Conservation (phyloP, 2,888 invertebrate species). For the Dioctria rufipes region DNA sequence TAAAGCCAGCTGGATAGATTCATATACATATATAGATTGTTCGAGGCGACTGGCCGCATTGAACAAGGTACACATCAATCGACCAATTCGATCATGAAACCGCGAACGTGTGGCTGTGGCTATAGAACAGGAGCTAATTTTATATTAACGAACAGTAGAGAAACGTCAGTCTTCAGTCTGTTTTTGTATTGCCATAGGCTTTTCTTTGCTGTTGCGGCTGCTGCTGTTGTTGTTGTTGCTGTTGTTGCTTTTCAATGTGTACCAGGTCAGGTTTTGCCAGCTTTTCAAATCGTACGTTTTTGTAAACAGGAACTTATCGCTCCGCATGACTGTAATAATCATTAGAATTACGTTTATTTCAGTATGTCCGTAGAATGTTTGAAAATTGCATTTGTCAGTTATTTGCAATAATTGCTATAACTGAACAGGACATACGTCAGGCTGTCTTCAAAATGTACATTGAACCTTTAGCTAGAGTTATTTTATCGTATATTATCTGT, state of each 20-base stretch:
- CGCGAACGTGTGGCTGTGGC: background rate
- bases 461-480: too few species aligned
- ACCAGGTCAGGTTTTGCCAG: slow-evolving; percentile 19
- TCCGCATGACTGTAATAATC: slow-evolving; percentile 14
- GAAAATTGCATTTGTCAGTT: slow-evolving; percentile 48
- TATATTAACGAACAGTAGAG: slow-evolving; percentile 8
- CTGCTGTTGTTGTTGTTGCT: background rate
- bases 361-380: slow-evolving; percentile 10
- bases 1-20: background rate
- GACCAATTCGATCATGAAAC: background rate
- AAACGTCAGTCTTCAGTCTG: background rate
- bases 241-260: background rate
- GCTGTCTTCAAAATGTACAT: background rate
- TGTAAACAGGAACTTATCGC: slow-evolving; percentile 32
- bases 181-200: background rate
- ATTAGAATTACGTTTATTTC: slow-evolving; percentile 42
- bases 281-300: background rate
- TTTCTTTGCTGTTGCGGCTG: background rate
- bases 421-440: slow-evolving; percentile 40
- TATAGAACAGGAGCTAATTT: slow-evolving; percentile 48
- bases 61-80: slow-evolving; percentile 27
- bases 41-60: background rate
- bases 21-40: background rate
- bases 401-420: slow-evolving; percentile 35
- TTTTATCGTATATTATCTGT: too few species aligned